A percentile compares a stretch with the other conserved stretches of the same genome.
phyloP scores from a whole-genome alignment of 2,797 vertebrate species.

The Steatocranus sp. region DNA sequence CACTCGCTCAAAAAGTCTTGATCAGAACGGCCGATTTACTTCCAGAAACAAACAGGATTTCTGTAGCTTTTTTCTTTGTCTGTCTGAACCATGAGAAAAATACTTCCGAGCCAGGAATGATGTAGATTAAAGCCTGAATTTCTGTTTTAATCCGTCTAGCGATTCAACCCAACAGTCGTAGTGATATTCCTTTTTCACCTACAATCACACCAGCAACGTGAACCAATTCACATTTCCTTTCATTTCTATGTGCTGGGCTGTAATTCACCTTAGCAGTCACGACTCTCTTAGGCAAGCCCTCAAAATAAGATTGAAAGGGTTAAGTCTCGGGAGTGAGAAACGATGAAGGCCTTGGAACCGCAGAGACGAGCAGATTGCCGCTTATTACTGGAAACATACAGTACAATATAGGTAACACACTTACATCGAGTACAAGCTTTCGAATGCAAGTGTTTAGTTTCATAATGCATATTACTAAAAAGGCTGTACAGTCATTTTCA shows the following conservation, averaged over 20 bases:
- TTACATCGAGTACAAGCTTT: background rate
- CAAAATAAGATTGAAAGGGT: constrained; percentile 10
- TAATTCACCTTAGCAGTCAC: background rate
- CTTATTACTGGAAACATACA: background rate
- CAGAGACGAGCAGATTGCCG: background rate
- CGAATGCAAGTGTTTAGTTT: background rate
- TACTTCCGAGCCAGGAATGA: background rate
- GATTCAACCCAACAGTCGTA: background rate
- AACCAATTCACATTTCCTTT: background rate
- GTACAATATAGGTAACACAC: background rate
- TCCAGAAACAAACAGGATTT: background rate
- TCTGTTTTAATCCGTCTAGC: background rate
- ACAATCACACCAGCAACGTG: background rate
- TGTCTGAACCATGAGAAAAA: background rate
- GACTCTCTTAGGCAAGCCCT: background rate
- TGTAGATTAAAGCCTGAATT: background rate
- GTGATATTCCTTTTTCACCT: background rate
- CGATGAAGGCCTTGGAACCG: background rate
- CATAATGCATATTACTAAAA: background rate
- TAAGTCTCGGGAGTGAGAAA: background rate
- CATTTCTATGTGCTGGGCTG: background rate
- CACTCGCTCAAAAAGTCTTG: background rate
- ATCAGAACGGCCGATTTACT: background rate
- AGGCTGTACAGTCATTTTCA: background rate
- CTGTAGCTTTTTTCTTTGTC: background rate